These are phyloP conservation scores for Ladona fulva DNA, from an alignment of 1,140 invertebrate species.

Conservation along the genomic window DNA sequence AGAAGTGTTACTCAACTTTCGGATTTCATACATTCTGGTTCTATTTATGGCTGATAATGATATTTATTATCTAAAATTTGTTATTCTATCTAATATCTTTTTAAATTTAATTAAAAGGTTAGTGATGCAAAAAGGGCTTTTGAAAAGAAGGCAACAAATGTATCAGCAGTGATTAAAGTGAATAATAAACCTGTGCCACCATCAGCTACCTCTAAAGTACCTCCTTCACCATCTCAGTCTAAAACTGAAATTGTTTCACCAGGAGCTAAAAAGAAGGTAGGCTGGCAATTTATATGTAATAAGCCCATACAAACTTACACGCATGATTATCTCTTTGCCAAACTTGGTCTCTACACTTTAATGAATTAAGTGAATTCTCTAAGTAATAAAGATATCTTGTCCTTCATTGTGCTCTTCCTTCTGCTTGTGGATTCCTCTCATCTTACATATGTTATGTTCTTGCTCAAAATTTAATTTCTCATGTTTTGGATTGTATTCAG, in stretches of 20 bases:
- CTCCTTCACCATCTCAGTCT: background rate
- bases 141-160: constrained; percentile 58
- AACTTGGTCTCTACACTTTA: no score
- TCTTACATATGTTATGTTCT: no score
- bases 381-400: no score
- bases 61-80: no score
- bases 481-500: no score
- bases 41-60: constrained; percentile 37
- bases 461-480: no score
- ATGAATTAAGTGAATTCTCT: no score
- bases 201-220: constrained; percentile 14
- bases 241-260: constrained; percentile 16
- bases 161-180: constrained; percentile 25
- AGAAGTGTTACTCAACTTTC: background rate
- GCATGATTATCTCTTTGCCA: no score
- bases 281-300: background rate
- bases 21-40: constrained; percentile 14
- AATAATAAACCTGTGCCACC: constrained; percentile 19
- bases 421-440: no score
- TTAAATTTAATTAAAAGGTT: constrained; percentile 38
- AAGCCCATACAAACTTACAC: no score
- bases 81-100: no score
- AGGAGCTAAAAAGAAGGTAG: constrained; percentile 17
- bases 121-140: constrained; percentile 75
- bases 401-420: no score